Evolutionary conservation across 2,113 vertebrate genomes (phyloP).

Genomic region (Uropsilus gracilis): DNA sequence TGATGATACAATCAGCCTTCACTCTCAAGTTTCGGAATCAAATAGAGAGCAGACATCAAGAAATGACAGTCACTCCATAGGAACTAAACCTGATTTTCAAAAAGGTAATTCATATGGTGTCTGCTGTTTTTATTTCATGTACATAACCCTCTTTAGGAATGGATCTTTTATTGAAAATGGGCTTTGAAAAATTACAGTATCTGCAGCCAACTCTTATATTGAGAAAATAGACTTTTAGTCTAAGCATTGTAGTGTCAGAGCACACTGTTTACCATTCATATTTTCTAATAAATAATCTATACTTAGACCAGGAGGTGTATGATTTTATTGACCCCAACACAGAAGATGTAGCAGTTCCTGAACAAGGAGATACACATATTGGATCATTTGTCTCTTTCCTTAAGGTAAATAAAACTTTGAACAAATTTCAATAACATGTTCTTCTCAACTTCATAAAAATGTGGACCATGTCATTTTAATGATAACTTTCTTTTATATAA

Average conservation of each 20-base stretch:
- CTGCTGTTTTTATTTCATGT: conserved; percentile 43
- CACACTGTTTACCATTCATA: conserved; percentile 16
- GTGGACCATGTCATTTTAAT: conserved; percentile 41
- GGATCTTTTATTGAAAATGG: background rate
- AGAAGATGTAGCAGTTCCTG: conserved; percentile 91
- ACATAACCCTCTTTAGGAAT: background rate
- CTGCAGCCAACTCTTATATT: conserved; percentile 25
- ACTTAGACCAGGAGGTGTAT: conserved; percentile 94
- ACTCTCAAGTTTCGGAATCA: conserved; percentile 98
- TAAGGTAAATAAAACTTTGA: conserved; percentile 88
- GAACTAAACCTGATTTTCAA: conserved; percentile 92
- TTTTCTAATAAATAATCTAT: conserved; percentile 72
- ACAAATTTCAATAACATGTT: background rate
- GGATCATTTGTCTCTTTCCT: conserved; percentile 90
- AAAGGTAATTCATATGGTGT: conserved; percentile 89
- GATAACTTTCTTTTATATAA: conserved; percentile 72
- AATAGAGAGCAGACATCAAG: conserved; percentile 88
- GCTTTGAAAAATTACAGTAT: background rate
- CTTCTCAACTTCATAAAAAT: conserved; percentile 28
- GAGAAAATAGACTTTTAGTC: conserved; percentile 24
- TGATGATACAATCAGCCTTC: conserved; percentile 97
- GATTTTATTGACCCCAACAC: conserved; percentile 94
- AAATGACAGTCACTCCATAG: conserved; percentile 90
- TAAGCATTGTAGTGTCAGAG: conserved; percentile 47
- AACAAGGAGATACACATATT: conserved; percentile 89